phyloP scores from a whole-genome alignment of 2,113 vertebrate genomes.

The Spilogale gracilis region DNA sequence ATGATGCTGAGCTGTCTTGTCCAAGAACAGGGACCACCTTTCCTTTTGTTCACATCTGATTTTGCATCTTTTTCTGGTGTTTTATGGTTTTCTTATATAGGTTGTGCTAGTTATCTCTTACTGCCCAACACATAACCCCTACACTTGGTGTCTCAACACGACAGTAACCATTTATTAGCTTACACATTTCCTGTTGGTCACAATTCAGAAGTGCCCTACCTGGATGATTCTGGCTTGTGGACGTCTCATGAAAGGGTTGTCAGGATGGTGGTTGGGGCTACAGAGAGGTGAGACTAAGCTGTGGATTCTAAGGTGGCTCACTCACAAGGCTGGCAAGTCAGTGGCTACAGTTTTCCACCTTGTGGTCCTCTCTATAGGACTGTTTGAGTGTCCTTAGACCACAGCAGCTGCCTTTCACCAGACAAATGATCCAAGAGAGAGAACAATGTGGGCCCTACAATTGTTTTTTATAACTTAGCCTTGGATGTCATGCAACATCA shows the following conservation, averaged over 20 bases:
- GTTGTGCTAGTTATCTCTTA: background rate
- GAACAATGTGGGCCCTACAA: background rate
- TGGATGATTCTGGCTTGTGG: background rate
- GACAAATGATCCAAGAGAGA: background rate
- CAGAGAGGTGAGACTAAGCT: accelerated
- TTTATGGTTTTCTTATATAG: background rate
- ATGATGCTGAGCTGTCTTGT: background rate
- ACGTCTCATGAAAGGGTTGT: background rate
- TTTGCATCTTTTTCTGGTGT: background rate
- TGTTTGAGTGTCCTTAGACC: background rate
- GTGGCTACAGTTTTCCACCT: background rate
- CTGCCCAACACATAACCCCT: background rate
- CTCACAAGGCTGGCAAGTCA: background rate
- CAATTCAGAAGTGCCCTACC: background rate
- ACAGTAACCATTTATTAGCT: background rate
- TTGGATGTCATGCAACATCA: background rate
- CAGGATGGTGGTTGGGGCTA: background rate
- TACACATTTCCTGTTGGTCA: background rate
- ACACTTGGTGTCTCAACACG: background rate
- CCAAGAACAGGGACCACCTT: background rate
- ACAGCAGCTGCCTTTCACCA: background rate
- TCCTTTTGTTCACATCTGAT: background rate
- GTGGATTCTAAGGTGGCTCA: background rate
- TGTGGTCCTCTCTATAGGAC: background rate
- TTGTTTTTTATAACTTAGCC: background rate